These are phyloP conservation scores for Lordiphosa stackelbergi DNA, from an alignment of 1,140 invertebrate genomes.

Conservation along the genomic window DNA sequence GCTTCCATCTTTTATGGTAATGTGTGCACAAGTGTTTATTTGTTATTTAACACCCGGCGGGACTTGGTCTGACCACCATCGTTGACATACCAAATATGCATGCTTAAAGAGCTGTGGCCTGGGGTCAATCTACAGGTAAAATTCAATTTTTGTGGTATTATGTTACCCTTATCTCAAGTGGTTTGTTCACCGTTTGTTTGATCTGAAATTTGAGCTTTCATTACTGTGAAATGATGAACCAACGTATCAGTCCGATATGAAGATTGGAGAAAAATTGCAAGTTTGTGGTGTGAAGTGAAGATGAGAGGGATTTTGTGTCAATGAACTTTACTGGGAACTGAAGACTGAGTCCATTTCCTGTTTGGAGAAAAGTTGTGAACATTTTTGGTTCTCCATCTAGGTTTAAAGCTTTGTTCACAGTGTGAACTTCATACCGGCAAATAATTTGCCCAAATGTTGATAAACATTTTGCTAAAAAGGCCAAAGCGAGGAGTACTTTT, in stretches of 20 bases:
- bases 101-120: conserved; percentile 1
- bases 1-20: conserved; percentile 42
- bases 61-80: conserved; percentile 52
- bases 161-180: conserved; percentile 10
- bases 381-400: no score
- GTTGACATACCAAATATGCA: conserved; percentile 25
- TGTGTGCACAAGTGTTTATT: conserved; percentile 74
- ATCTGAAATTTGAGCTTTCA: conserved; percentile 4
- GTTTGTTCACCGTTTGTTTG: conserved; percentile 1
- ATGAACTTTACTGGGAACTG: not conserved
- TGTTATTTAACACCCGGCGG: conserved; percentile 68
- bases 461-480: no score
- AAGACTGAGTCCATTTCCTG: no score
- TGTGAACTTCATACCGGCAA: no score
- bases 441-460: no score
- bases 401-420: no score
- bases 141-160: conserved; percentile 6
- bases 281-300: no score
- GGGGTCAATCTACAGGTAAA: conserved; percentile 17
- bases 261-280: no score
- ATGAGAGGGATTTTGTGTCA: no score
- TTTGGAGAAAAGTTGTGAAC: no score
- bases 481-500: no score
- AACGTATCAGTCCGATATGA: not conserved
- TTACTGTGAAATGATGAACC: not conserved